phyloP scores from a whole-genome alignment of 1,140 invertebrate genomes.

The Adoxophyes honmai region DNA sequence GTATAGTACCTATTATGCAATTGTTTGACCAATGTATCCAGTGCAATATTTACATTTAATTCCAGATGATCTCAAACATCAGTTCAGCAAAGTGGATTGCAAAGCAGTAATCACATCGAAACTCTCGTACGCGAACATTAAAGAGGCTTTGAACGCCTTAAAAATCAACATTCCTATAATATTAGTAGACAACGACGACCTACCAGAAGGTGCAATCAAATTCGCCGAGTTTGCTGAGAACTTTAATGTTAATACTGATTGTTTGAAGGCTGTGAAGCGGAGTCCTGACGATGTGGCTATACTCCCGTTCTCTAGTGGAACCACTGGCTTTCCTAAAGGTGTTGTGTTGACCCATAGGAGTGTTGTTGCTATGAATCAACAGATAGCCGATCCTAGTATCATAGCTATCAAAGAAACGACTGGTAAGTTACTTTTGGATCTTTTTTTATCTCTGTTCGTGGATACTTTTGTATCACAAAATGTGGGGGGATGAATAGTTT shows the following conservation, averaged over 20 bases:
- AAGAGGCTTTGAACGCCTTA: slow-evolving; percentile 62
- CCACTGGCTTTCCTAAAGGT: slow-evolving; percentile 93
- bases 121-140: slow-evolving; percentile 67
- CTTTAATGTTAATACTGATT: slow-evolving; percentile 65
- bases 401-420: slow-evolving; percentile 52
- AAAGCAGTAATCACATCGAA: slow-evolving; percentile 83
- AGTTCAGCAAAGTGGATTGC: slow-evolving; percentile 81
- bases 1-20: no score
- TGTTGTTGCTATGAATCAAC: slow-evolving; percentile 75
- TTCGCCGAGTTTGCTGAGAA: slow-evolving; percentile 79
- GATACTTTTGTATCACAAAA: no score
- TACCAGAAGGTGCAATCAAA: slow-evolving; percentile 78
- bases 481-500: no score
- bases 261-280: slow-evolving; percentile 62
- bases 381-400: slow-evolving; percentile 59
- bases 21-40: no score
- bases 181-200: slow-evolving; percentile 60
- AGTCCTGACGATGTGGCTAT: slow-evolving; percentile 75
- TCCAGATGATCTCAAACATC: slow-evolving; percentile 86
- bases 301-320: slow-evolving; percentile 88
- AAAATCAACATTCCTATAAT: slow-evolving; percentile 78
- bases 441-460: no score
- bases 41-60: no score
- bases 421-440: slow-evolving; percentile 31
- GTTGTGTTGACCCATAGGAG: slow-evolving; percentile 87